Evolutionary conservation across 1,140 invertebrate genomes (phyloP).

Genomic region (Archivesica marissinica): DNA sequence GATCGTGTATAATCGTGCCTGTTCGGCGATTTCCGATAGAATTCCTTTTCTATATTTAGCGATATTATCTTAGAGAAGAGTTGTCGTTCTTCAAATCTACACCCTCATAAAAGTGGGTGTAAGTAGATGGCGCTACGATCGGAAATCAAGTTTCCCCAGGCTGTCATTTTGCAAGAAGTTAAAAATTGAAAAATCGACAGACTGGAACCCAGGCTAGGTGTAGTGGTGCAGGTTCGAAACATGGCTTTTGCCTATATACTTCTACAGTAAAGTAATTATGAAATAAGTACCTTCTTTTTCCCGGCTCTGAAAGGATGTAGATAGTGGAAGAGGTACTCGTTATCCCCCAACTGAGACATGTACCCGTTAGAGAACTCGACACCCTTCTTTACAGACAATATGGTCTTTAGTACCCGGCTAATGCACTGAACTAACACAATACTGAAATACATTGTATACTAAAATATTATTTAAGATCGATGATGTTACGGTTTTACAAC

Average conservation of each 20-base stretch:
- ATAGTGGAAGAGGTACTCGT: constrained; percentile 76
- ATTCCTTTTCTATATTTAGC: no score
- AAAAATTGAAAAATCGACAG: neutral
- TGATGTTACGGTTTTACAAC: neutral
- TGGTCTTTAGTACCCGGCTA: constrained; percentile 68
- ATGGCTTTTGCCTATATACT: no score
- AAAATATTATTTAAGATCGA: neutral
- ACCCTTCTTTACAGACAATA: constrained; percentile 71
- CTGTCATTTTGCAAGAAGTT: neutral
- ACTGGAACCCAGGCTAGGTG: neutral
- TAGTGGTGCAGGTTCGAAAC: no score
- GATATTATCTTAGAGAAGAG: no score
- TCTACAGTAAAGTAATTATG: neutral
- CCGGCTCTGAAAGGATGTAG: constrained; percentile 74
- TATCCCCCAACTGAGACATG: constrained; percentile 84
- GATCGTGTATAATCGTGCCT: no score
- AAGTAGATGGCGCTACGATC: neutral
- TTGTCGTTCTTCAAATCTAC: neutral
- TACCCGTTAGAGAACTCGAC: constrained; percentile 69
- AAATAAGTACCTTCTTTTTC: constrained; percentile 59
- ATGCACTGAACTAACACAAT: constrained; percentile 70
- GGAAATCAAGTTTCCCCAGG: neutral
- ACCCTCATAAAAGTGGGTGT: neutral
- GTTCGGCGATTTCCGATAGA: no score
- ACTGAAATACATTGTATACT: constrained; percentile 64